Base-by-base conservation (phyloP, 2,797 vertebrate genomes). In the Rousettus madagascariensis region DNA sequence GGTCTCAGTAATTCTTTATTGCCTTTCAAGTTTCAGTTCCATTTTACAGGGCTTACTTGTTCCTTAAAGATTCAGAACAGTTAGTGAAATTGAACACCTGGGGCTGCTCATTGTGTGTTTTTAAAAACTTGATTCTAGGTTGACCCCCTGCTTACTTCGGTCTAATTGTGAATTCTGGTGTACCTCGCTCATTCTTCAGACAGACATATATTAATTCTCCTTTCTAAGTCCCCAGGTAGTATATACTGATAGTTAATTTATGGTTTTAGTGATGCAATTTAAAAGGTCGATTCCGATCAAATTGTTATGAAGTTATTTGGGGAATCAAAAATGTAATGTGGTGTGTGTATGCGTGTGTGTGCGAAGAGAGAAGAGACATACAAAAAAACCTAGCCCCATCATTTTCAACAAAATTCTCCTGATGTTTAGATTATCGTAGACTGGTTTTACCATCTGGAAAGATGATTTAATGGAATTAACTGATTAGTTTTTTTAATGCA, bases 1-100 rank as follows among this genome's bases (percentile, higher is more conserved):
- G 88, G 91, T 88, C 96, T 97, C 0, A 0, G 94, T 93, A 97
- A 86, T 86, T 97, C 83, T 98, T 98, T 92, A 57, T 49, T 95
- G 46, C 94, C 85, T 98, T 90, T 94, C 91, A 98, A 96, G 93
- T 96, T 98, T 95, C 95, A 96, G 88, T 93, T 97, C 87, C 94
- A 65, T 85, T 97, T 86, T 87, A 97, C 78, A 89, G 96, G 95
- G 88, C 90, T 69, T 90, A 66, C 95, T 96, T 98, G 69, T 97
- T 98, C 96, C 88, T 95, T 96, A 95, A 66, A 97, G 96, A 97
- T 96, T 95, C 88, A 75, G 96, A 95, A 84, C 83, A 38, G 95
- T 97, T 97, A 97, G 77, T 94, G 92, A 97, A 96, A 93, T 63
- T 90, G 94, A 96, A 93, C 16, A 63, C 85, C 74, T 74, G 59